phyloP scores from a whole-genome alignment of 2,797 vertebrate species.

The Lemur catta region DNA sequence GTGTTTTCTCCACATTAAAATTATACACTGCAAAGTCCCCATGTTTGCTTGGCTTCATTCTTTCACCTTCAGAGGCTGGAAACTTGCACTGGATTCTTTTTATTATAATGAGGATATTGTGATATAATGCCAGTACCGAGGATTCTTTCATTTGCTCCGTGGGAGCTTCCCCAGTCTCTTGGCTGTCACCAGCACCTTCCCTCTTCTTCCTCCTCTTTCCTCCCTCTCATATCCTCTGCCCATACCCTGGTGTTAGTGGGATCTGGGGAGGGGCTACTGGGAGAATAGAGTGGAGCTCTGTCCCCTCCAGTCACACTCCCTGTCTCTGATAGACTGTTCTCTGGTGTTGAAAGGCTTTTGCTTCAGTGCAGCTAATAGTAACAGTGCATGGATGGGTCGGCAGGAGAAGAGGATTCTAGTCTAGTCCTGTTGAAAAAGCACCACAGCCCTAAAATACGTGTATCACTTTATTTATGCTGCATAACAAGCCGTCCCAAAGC shows the following conservation, averaged over 20 bases:
- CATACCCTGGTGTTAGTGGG: neutral
- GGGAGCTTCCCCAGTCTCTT: neutral
- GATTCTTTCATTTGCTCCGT: neutral
- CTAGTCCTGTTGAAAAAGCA: neutral
- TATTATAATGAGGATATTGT: neutral
- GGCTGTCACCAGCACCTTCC: neutral
- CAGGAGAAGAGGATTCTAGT: neutral
- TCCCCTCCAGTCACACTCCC: neutral
- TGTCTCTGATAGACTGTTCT: neutral
- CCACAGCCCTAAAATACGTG: neutral
- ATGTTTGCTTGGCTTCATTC: slow-evolving; percentile 39
- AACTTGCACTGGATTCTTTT: neutral
- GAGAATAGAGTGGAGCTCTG: neutral
- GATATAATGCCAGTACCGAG: neutral
- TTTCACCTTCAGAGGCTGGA: neutral
- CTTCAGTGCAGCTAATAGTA: neutral
- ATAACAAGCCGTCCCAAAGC: neutral
- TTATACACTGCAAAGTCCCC: neutral
- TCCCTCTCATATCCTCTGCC: neutral
- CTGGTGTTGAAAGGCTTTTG: neutral
- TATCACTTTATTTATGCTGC: neutral
- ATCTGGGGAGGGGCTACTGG: neutral
- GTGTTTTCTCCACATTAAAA: slow-evolving; percentile 51
- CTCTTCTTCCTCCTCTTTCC: neutral
- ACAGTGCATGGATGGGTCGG: neutral